Conservation (phyloP, 2,797 vertebrate genomes). For the Aulostomus chinensis region DNA sequence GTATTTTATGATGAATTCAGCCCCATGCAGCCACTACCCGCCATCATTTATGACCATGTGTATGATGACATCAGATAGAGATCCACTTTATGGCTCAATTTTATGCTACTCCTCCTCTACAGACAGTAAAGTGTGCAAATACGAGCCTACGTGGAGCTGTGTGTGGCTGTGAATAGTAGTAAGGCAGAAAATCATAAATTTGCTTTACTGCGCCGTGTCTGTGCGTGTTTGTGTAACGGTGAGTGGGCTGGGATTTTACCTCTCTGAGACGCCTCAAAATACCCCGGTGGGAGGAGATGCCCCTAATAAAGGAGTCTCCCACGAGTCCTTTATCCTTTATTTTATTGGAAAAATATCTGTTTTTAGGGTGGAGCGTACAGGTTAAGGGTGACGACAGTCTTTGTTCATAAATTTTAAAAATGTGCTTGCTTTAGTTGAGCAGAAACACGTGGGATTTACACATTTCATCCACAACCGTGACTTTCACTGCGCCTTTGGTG, state of each 20-base stretch:
- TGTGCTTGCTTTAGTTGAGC: slow-evolving; percentile 28
- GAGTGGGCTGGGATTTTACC: slow-evolving; percentile 55
- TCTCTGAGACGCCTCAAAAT: slow-evolving; percentile 35
- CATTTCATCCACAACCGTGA: slow-evolving; percentile 4
- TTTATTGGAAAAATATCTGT: slow-evolving; percentile 49
- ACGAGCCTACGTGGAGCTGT: slow-evolving; percentile 28
- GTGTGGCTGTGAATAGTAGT: slow-evolving; percentile 26
- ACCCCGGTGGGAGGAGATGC: slow-evolving; percentile 37
- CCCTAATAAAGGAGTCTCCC: slow-evolving; percentile 27
- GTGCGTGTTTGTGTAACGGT: slow-evolving; percentile 53
- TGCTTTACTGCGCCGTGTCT: slow-evolving; percentile 53
- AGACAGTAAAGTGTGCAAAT: slow-evolving; percentile 32
- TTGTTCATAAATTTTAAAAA: slow-evolving; percentile 41
- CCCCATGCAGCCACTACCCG: slow-evolving; percentile 4
- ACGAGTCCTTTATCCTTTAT: slow-evolving; percentile 35
- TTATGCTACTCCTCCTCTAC: slow-evolving; percentile 18
- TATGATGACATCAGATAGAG: slow-evolving; percentile 32
- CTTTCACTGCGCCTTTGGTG: slow-evolving; percentile 9
- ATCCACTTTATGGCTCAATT: slow-evolving; percentile 35
- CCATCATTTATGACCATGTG: slow-evolving; percentile 14
- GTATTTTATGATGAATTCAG: neutral
- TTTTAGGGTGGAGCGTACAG: slow-evolving; percentile 31
- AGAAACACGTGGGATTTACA: slow-evolving; percentile 24
- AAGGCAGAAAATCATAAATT: slow-evolving; percentile 57
- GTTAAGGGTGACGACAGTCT: slow-evolving; percentile 33